Base-by-base conservation (phyloP, 2,797 vertebrate species). In the Chiroxiphia lanceolata region DNA sequence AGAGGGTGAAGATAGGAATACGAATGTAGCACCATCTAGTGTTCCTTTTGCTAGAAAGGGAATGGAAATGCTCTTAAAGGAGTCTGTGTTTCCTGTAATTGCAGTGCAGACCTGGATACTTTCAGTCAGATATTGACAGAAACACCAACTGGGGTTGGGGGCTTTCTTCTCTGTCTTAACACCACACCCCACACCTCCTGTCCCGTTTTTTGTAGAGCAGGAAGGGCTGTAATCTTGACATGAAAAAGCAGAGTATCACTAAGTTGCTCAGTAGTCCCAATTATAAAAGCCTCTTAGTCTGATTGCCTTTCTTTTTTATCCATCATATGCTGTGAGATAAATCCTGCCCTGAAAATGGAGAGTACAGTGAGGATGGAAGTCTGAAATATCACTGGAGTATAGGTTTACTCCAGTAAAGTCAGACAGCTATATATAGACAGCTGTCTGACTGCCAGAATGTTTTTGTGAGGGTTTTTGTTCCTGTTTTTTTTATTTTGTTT, bases 11-110 rank as follows among this genome's bases (percentile, higher is more conserved):
- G 33, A 11, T 12, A 77, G 63, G 53, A 16, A 26, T 67, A 70
- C 0, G 19, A 40, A 20, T 75, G 45, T 82, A 95, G 95, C 94
- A 93, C 96, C 96, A 96, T 81, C 96, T 97, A 97, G 95, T 38
- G 97, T 91, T 44, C n/a, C n/a, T 83, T 64, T 25, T 29, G 33
- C 20, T 40, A 13, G 59, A 7, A 57, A 47, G 20, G 21, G 26
- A 40, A 11, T 54, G 8, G 3, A 54, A 67, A 20, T 44, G n/a
- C 51, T 53, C 84, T 47, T 56, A 4, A 53, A 69, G 42, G 17
- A 33, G 15, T 31, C n/a, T 61, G 15, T 26, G 26, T 64, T 38
- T 54, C 22, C 42, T 89, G 29, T 29, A 17, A 15, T 42, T 51
- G 27, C 53, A 53, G 10, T 14, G 22, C n/a, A 56, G 74, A 65